Evolutionary conservation across 2,797 vertebrate species (phyloP).

Genomic region (Ptychadena robeensis): DNA sequence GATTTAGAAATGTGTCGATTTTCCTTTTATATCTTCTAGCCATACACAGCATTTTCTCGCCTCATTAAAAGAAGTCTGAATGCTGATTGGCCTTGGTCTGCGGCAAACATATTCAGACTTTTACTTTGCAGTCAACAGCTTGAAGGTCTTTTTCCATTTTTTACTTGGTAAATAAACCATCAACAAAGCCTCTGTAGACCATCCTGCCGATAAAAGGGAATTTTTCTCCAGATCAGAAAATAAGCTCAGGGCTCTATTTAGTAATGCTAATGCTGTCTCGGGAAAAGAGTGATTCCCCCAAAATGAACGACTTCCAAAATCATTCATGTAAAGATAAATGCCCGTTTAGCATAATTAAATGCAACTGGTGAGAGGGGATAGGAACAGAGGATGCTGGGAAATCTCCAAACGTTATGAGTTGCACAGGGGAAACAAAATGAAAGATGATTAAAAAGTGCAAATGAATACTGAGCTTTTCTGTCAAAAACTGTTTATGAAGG

Average conservation of each 20-base stretch:
- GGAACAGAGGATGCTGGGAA: not conserved
- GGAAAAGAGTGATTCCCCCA: slow-evolving; percentile 22
- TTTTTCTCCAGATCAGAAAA: slow-evolving; percentile 47
- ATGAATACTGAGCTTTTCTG: not conserved
- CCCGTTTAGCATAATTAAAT: slow-evolving; percentile 19
- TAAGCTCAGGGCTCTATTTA: slow-evolving; percentile 48
- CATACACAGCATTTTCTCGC: not conserved
- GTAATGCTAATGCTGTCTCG: slow-evolving; percentile 33
- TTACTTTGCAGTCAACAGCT: slow-evolving; percentile 13
- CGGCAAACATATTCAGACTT: slow-evolving; percentile 9
- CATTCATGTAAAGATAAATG: slow-evolving; percentile 12
- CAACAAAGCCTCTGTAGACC: slow-evolving; percentile 10
- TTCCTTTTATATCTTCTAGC: not conserved
- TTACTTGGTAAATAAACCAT: slow-evolving; percentile 24
- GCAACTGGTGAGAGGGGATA: not conserved
- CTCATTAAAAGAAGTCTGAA: not conserved
- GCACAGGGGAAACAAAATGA: not conserved
- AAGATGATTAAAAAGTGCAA: not conserved
- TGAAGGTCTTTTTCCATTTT: slow-evolving; percentile 37
- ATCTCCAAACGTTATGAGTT: not conserved
- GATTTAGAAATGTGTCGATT: not conserved
- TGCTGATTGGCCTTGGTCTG: not conserved
- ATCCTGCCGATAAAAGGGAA: slow-evolving; percentile 19
- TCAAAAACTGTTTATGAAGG: not conserved
- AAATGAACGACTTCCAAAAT: not conserved